Conservation (phyloP, 2,797 vertebrate species). For the Halcyon chelicuti region DNA sequence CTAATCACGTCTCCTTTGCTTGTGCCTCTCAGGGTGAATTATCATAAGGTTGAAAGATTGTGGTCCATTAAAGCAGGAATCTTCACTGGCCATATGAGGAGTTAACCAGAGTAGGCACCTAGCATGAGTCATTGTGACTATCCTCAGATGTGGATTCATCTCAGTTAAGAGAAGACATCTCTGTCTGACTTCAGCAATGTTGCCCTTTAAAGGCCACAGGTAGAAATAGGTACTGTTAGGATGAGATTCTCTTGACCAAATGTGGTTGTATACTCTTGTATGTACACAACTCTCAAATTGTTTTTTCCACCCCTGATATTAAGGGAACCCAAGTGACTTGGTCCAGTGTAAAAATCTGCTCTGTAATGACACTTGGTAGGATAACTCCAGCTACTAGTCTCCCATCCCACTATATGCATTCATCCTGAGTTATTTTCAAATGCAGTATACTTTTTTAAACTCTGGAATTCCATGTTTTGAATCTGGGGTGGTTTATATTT, state of each 20-base stretch:
- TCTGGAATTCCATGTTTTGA: background rate
- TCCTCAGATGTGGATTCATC: background rate
- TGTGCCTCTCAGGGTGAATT: background rate
- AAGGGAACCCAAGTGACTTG: background rate
- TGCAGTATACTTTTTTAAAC: background rate
- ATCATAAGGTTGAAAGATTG: background rate
- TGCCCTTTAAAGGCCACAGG: background rate
- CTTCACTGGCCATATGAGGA: background rate
- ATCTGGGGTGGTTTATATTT: background rate
- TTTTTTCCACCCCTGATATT: fast-evolving
- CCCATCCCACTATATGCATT: background rate
- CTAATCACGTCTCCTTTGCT: background rate
- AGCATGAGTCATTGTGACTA: background rate
- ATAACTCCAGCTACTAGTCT: background rate
- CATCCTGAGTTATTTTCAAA: background rate
- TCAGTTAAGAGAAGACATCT: background rate
- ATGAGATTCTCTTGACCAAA: background rate
- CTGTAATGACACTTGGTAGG: background rate
- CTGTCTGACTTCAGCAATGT: background rate
- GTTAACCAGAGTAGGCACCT: background rate
- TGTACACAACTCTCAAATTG: background rate
- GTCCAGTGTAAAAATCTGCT: background rate
- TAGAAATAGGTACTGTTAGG: background rate
- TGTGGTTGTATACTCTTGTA: background rate
- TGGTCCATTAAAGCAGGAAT: background rate